Conservation (phyloP, 1,140 invertebrate species). For the Calephelis nemesis region DNA sequence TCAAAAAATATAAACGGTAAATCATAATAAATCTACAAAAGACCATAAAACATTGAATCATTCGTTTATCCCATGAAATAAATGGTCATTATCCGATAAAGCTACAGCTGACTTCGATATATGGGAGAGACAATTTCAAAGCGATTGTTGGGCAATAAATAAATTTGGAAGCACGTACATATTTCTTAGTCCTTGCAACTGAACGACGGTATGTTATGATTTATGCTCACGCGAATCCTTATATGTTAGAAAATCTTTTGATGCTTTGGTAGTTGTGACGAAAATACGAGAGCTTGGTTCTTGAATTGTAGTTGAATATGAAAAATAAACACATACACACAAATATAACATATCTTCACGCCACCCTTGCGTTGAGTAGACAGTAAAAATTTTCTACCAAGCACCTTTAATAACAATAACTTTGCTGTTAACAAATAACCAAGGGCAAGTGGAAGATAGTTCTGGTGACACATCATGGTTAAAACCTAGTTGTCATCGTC, state of each 20-base stretch:
- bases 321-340: too few species aligned
- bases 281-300: background rate
- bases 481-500: too few species aligned
- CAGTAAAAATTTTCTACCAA: too few species aligned
- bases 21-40: conserved; percentile 7
- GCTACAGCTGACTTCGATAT: conserved; percentile 17
- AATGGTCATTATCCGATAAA: conserved; percentile 14
- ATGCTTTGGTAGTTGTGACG: conserved; percentile 12
- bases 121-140: conserved; percentile 23
- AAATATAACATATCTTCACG: too few species aligned
- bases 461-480: too few species aligned
- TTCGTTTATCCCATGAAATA: conserved; percentile 3
- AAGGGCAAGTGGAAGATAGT: too few species aligned
- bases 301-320: background rate
- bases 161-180: conserved; percentile 23
- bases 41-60: conserved; percentile 1
- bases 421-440: too few species aligned
- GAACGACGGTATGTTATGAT: conserved; percentile 27
- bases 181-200: conserved; percentile 27
- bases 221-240: conserved; percentile 26
- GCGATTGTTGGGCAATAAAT: conserved; percentile 27
- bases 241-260: conserved; percentile 26
- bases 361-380: too few species aligned
- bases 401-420: too few species aligned
- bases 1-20: too few species aligned